Percentiles rank a stretch among this genome's conserved stretches.
Conservation (phyloP, 1,140 invertebrate species). For the Calliphora vicina region DNA sequence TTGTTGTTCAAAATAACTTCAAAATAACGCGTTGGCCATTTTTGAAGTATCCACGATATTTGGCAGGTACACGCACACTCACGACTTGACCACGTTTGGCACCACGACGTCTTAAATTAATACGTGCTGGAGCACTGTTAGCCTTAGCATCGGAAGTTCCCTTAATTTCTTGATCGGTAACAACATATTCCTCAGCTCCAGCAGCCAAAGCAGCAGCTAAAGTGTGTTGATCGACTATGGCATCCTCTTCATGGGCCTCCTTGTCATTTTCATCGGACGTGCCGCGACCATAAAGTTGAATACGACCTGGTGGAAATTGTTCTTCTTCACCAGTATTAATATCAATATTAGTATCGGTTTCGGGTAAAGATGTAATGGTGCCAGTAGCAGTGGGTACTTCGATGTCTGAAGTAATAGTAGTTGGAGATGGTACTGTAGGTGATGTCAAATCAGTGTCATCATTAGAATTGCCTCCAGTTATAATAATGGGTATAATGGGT, state of each 20-base stretch:
- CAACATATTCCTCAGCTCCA: conserved; percentile 57
- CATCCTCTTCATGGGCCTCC: neutral
- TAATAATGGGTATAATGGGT: conserved; percentile 55
- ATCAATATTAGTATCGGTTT: no score
- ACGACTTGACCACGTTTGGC: conserved; percentile 52
- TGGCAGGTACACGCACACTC: conserved; percentile 53
- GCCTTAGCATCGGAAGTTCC: conserved; percentile 52
- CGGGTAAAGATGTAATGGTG: neutral
- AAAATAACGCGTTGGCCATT: conserved; percentile 59
- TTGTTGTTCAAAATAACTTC: conserved; percentile 47
- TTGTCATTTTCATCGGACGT: neutral
- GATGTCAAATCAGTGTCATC: neutral
- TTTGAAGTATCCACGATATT: conserved; percentile 59
- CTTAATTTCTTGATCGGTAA: conserved; percentile 45
- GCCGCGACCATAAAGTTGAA: conserved; percentile 1
- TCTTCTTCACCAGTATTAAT: neutral
- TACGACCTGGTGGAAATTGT: no score
- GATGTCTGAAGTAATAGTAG: conserved; percentile 50
- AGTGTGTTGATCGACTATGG: conserved; percentile 40
- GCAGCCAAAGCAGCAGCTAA: conserved; percentile 54
- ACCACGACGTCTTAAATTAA: conserved; percentile 54
- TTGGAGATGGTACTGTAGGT: neutral
- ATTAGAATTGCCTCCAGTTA: conserved; percentile 31
- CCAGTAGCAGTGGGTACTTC: conserved; percentile 43
- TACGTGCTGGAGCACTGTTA: conserved; percentile 43